A percentile compares a stretch with the other conserved stretches of the same genome.
These are phyloP conservation scores for Steinernema carpocapsae DNA, from an alignment of 2,888 invertebrate genomes.

Conservation along the genomic window DNA sequence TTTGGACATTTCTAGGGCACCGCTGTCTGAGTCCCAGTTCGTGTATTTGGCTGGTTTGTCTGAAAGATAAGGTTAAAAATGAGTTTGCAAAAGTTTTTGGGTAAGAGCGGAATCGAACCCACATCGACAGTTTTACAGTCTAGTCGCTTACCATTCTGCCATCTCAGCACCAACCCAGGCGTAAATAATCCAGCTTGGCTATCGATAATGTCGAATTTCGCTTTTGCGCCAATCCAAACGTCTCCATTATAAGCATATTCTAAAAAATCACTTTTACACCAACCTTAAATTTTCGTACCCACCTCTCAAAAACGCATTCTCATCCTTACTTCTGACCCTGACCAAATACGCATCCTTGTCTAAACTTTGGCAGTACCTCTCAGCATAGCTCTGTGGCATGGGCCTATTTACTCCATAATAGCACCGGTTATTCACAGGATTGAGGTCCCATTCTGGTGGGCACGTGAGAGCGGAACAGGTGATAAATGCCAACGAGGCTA, in stretches of 20 bases:
- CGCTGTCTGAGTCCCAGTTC: conserved; percentile 54
- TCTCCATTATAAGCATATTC: conserved; percentile 38
- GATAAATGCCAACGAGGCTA: conserved; percentile 2
- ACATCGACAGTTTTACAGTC: no score
- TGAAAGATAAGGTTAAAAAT: background rate
- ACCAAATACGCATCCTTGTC: conserved; percentile 50
- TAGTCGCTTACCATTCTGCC: conserved; percentile 51
- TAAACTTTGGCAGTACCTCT: conserved; percentile 47
- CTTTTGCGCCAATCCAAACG: conserved; percentile 56
- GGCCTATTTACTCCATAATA: conserved; percentile 49
- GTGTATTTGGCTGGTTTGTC: conserved; percentile 52
- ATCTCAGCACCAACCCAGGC: conserved; percentile 59
- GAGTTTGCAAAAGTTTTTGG: background rate
- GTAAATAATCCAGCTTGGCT: conserved; percentile 54
- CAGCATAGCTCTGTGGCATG: conserved; percentile 51
- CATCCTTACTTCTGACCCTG: conserved; percentile 51
- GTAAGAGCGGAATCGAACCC: background rate
- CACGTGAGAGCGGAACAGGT: conserved; percentile 13
- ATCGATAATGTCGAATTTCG: conserved; percentile 58
- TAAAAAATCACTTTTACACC: conserved; percentile 27
- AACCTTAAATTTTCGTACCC: no score
- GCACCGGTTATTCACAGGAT: conserved; percentile 40
- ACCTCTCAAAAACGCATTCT: conserved; percentile 53
- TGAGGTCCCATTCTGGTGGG: conserved; percentile 41
- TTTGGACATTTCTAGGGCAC: conserved; percentile 40